These are phyloP conservation scores for Aleadryas rufinucha DNA, from an alignment of 2,113 vertebrate genomes.

Conservation along the genomic window DNA sequence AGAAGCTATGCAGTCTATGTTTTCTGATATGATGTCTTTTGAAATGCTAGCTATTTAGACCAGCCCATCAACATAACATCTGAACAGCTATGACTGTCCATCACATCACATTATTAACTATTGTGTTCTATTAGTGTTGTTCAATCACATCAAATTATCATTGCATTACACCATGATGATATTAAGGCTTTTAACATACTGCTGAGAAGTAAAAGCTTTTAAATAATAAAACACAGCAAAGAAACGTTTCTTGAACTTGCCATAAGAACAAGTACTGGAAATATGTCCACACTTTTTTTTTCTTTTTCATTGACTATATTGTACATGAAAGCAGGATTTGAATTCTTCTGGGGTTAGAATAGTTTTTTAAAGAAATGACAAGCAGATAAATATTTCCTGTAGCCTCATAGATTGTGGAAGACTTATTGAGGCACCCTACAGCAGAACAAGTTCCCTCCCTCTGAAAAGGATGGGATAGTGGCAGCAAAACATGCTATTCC, in stretches of 20 bases:
- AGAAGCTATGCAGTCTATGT: neutral
- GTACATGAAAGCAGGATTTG: neutral
- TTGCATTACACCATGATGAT: neutral
- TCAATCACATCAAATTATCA: conserved; percentile 6
- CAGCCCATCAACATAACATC: neutral
- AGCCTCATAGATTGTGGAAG: neutral
- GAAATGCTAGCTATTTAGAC: neutral
- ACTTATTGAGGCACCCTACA: neutral
- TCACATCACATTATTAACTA: conserved; percentile 3
- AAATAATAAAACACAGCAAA: neutral
- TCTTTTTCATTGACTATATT: neutral
- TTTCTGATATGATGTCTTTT: conserved; percentile 14
- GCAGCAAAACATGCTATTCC: neutral
- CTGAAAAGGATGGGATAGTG: neutral
- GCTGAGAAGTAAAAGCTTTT: neutral
- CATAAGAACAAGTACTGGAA: neutral
- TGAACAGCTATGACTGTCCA: conserved; percentile 26
- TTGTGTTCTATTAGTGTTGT: neutral
- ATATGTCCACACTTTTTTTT: rapidly evolving
- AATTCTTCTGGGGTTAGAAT: neutral
- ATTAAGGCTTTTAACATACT: neutral
- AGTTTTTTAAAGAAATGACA: neutral
- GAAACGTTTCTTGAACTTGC: neutral
- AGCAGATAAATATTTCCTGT: neutral
- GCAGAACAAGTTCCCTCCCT: neutral